Evolutionary conservation across 2,797 vertebrate species (phyloP), one percentile per base, ranked within the genome.

Genomic region (Psittacula echo): DNA sequence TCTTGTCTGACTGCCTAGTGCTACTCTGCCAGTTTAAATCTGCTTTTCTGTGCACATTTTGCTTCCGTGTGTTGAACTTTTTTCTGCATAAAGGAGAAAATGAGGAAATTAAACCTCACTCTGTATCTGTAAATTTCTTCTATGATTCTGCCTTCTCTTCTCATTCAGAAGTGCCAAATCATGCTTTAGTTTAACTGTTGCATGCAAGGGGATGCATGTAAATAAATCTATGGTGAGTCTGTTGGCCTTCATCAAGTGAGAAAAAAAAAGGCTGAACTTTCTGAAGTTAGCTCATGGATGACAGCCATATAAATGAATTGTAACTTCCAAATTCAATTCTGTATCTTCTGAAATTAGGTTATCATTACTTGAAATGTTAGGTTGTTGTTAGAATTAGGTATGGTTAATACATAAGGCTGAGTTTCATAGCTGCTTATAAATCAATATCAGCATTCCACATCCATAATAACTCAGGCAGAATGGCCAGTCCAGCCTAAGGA

Each of bases 361-460:
- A 13, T 62, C 53, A 39, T 58, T 61, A 32, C 21, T 48, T 27
- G 34, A 32, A 48, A 30, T 32, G 34, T 41, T 24, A 34, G 19
- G 21, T 56, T 51, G 20, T 21, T 79, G 34, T 18, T 20, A 24
- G 64, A 53, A 37, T 75, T 78, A 21, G 20, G 2, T 22, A 20
- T n/a, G 14, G 19, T n/a, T 71, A n/a, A 41, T 62, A 53, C 20
- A 2, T 10, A 26, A 4, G 44, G 66, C 61, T 29, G 22, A 44
- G 48, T 22, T 32, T 34, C 14, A 3, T 23, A 30, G 30, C 24
- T 79, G 39, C 58, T 44, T 29, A 17, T 47, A 41, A 48, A 78
- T 48, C n/a, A 10, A 0, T 7, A 12, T 29, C n/a, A 68, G 24
- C 44, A 7, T 5, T 48, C 26, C 14, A 9, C n/a, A 51, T 8